These are phyloP conservation scores for Rhombomys opimus DNA, from an alignment of 2,113 vertebrate genomes.

Conservation along the genomic window DNA sequence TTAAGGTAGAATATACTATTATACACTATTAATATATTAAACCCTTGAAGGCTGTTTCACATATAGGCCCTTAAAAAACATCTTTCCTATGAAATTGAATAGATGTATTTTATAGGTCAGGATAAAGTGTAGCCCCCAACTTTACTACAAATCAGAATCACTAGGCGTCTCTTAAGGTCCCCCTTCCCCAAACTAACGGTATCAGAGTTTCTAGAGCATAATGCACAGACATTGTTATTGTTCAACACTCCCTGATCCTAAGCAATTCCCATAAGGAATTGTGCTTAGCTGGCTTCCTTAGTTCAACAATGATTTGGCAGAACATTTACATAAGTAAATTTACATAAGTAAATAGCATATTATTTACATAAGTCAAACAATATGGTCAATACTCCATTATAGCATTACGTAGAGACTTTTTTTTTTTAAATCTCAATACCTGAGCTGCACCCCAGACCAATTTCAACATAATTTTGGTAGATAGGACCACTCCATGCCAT, in stretches of 20 bases:
- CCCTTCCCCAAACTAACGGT: neutral
- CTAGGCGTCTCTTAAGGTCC: neutral
- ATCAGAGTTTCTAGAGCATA: neutral
- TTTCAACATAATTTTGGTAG: conserved; percentile 40
- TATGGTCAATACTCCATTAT: neutral
- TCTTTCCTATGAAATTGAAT: neutral
- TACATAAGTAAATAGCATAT: too few species aligned
- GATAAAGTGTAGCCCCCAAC: neutral
- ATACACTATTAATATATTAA: neutral
- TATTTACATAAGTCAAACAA: conserved; percentile 20
- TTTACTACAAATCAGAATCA: conserved; percentile 9
- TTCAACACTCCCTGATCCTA: neutral
- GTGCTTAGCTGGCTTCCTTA: neutral
- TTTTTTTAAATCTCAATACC: neutral
- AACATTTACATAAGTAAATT: conserved; percentile 33
- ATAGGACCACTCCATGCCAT: neutral
- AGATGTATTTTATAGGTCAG: neutral
- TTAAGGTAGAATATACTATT: neutral
- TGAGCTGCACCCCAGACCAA: neutral
- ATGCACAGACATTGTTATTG: neutral
- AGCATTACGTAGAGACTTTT: neutral
- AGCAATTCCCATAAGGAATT: conserved; percentile 26
- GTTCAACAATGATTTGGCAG: neutral
- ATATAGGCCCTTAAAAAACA: neutral
- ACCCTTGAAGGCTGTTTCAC: neutral